These are phyloP conservation scores for Dasyurus viverrinus DNA, from an alignment of 2,113 vertebrate species.

Conservation along the genomic window DNA sequence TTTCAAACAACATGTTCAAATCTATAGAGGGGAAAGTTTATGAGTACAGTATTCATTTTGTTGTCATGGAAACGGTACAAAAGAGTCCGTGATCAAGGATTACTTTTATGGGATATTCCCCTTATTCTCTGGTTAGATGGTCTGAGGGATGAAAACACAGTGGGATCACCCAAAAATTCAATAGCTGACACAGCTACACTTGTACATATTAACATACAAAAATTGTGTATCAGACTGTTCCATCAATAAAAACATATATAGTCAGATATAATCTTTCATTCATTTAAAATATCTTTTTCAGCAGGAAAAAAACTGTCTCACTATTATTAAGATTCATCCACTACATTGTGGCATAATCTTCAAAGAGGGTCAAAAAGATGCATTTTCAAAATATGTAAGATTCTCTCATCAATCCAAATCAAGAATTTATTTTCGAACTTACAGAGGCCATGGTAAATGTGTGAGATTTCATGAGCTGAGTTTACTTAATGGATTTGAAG, in stretches of 20 bases:
- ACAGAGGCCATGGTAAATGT: slow-evolving; percentile 56
- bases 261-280: slow-evolving; percentile 27
- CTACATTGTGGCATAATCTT: slow-evolving; percentile 55
- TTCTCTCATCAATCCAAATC: slow-evolving; percentile 42
- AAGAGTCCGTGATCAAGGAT: neutral
- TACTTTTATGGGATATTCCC: neutral
- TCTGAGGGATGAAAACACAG: neutral
- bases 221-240: neutral
- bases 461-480: slow-evolving; percentile 66
- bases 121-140: slow-evolving; percentile 13
- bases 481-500: slow-evolving; percentile 59
- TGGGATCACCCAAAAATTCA: slow-evolving; percentile 15
- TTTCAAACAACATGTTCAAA: slow-evolving; percentile 15
- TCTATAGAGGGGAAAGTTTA: neutral
- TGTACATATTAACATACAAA: slow-evolving; percentile 33
- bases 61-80: neutral
- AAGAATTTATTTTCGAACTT: slow-evolving; percentile 62
- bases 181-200: neutral
- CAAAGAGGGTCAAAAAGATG: slow-evolving; percentile 39
- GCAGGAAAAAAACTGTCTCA: slow-evolving; percentile 49
- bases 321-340: slow-evolving; percentile 38
- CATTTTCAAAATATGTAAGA: neutral
- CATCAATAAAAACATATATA: neutral
- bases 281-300: slow-evolving; percentile 13
- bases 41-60: neutral